Conservation (phyloP, 2,797 vertebrate genomes). For the Pempheris klunzingeri region DNA sequence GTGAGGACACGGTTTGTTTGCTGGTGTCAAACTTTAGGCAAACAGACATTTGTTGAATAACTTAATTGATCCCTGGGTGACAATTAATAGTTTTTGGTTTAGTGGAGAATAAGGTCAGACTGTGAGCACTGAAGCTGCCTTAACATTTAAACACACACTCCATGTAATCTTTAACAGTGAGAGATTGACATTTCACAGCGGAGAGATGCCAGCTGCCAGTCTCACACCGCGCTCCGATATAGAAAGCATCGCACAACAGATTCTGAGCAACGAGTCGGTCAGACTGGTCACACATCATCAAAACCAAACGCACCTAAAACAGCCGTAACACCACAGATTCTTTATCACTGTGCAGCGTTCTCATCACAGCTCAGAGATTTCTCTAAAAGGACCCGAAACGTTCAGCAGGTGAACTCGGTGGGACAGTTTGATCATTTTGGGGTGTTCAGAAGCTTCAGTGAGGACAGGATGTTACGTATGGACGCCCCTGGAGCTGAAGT, state of each 20-base stretch:
- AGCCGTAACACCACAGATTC: neutral
- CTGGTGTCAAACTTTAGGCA: neutral
- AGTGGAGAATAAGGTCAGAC: slow-evolving; percentile 11
- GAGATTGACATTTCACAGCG: neutral
- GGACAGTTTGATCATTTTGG: too few species aligned
- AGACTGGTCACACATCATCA: neutral
- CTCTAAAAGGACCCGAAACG: neutral
- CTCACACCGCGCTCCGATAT: slow-evolving; percentile 5
- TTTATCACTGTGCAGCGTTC: neutral
- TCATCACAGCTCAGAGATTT: too few species aligned
- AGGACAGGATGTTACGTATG: too few species aligned
- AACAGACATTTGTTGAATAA: neutral
- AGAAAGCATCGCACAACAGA: slow-evolving; percentile 1
- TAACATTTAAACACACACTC: too few species aligned
- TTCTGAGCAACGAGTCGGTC: neutral
- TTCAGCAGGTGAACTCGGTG: neutral
- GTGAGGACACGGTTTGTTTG: slow-evolving; percentile 17
- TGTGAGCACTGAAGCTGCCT: slow-evolving; percentile 2
- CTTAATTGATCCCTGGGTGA: slow-evolving; percentile 25
- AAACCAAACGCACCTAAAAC: neutral
- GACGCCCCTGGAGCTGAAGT: neutral
- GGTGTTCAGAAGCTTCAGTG: too few species aligned
- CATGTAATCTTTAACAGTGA: too few species aligned
- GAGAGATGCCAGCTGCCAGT: slow-evolving; percentile 12
- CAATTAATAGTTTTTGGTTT: slow-evolving; percentile 41